Base-by-base conservation (phyloP, 2,888 invertebrate genomes). In the Cryptus viduatorius region DNA sequence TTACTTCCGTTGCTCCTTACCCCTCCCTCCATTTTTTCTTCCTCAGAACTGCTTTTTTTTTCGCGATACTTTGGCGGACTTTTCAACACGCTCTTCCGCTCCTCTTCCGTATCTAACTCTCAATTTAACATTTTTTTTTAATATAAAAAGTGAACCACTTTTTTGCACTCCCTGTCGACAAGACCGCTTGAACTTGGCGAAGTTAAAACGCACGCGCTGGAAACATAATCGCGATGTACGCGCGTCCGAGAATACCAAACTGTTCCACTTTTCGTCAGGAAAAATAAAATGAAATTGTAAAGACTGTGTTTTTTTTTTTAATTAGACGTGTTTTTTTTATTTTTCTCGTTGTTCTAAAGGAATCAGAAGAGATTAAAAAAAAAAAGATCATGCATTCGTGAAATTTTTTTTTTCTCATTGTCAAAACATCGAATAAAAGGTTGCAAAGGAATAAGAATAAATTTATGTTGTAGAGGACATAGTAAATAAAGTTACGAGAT, bases 61-160 rank as follows among this genome's bases (percentile, higher is more conserved):
- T 69, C 24, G 14, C 65, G 64, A 77, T 81, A 48, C 53, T 56
- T 42, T 24, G 59, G 5, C 7, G 0, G 16, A 24, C 48, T 68
- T 31, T 68, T 4, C 53, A 56, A 12, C 44, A 19, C 37, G 12
- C 46, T 68, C 72, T 72, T 46, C 37, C 16, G 14, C 77, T 50
- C 61, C 14, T 56, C 64, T 14, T 65, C 48, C 42, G 16, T 64
- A 59, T 72, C 42, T 12, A 19, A 14, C 29, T 44, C 44, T 59
- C 42, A 59, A 72, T 44, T 59, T 44, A 44, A 44, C 37, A 29
- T 29, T 73, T 29, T 24, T 73, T 59, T 73, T 61, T 48, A 4
- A 44, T 61, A 19, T 12, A 1, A 24, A 24, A 24, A 24, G 24
- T 24, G 24, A 24, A 24, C 24, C 24, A 24, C 24, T 24, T 24